A percentile compares a stretch with the other conserved stretches of the same genome.
phyloP scores from a whole-genome alignment of 1,140 invertebrate genomes.

The Meloidogyne hapla region DNA sequence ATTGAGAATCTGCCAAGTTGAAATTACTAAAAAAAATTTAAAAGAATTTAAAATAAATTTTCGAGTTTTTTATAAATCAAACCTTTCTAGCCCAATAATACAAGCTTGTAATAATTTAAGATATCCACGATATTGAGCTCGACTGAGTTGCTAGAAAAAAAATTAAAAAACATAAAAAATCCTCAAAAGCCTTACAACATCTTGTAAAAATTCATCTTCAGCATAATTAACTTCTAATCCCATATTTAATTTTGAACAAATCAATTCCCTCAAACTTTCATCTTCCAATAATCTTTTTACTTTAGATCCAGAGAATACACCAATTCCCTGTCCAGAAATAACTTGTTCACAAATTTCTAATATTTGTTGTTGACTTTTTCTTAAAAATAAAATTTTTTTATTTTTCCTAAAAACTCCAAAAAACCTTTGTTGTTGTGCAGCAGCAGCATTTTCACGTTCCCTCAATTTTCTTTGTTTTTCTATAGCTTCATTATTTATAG shows the following conservation, averaged over 20 bases:
- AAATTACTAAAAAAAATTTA: slow-evolving; percentile 67
- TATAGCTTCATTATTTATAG: neutral
- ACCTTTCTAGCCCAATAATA: neutral
- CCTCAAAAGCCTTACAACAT: slow-evolving; percentile 76
- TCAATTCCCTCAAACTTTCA: slow-evolving; percentile 93
- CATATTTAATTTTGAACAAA: slow-evolving; percentile 88
- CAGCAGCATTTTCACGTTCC: slow-evolving; percentile 9
- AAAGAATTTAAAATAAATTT: neutral
- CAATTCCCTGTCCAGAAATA: slow-evolving; percentile 89
- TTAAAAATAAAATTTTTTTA: slow-evolving; percentile 53
- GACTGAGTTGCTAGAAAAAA: slow-evolving; percentile 75
- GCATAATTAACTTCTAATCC: slow-evolving; percentile 89
- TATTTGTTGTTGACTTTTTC: slow-evolving; percentile 70
- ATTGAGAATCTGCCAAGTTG: slow-evolving; percentile 83
- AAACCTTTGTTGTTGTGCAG: slow-evolving; percentile 39
- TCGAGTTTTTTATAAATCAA: neutral
- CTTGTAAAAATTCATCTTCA: slow-evolving; percentile 88
- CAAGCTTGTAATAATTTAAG: slow-evolving; percentile 84
- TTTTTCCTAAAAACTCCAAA: too few species aligned
- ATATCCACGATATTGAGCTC: slow-evolving; percentile 92
- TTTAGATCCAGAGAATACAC: slow-evolving; percentile 90
- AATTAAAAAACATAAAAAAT: neutral
- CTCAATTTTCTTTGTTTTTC: slow-evolving; percentile 4
- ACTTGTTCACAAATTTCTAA: slow-evolving; percentile 83
- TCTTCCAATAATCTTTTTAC: slow-evolving; percentile 97